These are phyloP conservation scores for Lanius collurio DNA, from an alignment of 2,113 vertebrate genomes.

Conservation along the genomic window DNA sequence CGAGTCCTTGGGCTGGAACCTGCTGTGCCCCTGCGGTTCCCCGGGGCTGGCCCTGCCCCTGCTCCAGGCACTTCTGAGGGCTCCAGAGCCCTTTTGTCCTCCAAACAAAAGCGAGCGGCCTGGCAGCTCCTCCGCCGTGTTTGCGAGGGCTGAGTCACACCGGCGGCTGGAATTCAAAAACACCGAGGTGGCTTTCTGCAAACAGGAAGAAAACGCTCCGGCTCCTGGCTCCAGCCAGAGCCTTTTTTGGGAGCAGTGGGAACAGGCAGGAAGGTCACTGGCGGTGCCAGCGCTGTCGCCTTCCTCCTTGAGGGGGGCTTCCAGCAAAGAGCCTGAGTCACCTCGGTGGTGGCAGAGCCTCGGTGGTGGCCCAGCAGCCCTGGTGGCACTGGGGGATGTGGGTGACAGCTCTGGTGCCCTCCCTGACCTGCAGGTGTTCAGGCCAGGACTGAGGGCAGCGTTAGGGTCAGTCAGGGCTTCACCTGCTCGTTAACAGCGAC, in stretches of 20 bases:
- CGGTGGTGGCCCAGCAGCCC: background rate
- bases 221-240: background rate
- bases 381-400: background rate
- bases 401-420: background rate
- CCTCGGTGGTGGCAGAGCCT: background rate
- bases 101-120: background rate
- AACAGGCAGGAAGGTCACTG: accelerated
- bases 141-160: conserved; percentile 15
- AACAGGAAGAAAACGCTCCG: background rate
- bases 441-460: accelerated
- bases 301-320: background rate
- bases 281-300: background rate
- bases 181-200: background rate
- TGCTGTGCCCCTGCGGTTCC: accelerated
- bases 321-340: background rate
- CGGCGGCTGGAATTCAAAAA: background rate
- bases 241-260: background rate
- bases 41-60: background rate
- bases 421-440: accelerated
- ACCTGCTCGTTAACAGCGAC: accelerated
- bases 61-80: background rate
- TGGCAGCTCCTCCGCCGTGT: background rate
- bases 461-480: accelerated
- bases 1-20: background rate
- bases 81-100: background rate